Evolutionary conservation across 2,113 vertebrate species (phyloP).

Genomic region (Dascyllus trimaculatus): DNA sequence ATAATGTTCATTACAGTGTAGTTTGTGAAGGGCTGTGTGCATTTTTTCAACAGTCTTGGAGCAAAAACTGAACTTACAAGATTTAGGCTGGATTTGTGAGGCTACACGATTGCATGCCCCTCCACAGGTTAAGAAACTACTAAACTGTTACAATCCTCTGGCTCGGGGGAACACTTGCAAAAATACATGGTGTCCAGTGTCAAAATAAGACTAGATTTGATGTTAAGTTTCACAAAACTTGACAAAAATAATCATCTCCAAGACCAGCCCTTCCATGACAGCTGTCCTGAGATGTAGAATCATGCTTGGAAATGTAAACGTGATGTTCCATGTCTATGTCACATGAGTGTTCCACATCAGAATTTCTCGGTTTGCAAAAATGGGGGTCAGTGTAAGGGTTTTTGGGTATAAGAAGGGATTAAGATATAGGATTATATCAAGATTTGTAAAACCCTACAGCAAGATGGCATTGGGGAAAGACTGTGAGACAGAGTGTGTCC

Average conservation of each 20-base stretch:
- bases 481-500: neutral
- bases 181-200: conserved; percentile 8
- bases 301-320: neutral
- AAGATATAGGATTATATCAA: neutral
- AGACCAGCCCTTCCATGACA: too few species aligned
- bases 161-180: conserved; percentile 32
- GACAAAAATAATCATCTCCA: too few species aligned
- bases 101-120: conserved; percentile 55
- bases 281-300: neutral
- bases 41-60: conserved; percentile 32
- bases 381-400: neutral
- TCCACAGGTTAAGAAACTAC: conserved; percentile 49
- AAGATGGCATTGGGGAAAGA: neutral
- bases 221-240: neutral
- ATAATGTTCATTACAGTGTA: neutral
- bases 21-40: neutral
- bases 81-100: conserved; percentile 64
- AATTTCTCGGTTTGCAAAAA: neutral
- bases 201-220: conserved; percentile 4
- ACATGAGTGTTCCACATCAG: neutral
- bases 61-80: conserved; percentile 40
- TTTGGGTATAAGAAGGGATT: neutral
- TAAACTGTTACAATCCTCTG: conserved; percentile 52
- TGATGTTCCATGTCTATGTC: neutral
- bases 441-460: neutral